These are phyloP conservation scores for Myotis myotis DNA, from an alignment of 2,797 vertebrate genomes.

Conservation along the genomic window DNA sequence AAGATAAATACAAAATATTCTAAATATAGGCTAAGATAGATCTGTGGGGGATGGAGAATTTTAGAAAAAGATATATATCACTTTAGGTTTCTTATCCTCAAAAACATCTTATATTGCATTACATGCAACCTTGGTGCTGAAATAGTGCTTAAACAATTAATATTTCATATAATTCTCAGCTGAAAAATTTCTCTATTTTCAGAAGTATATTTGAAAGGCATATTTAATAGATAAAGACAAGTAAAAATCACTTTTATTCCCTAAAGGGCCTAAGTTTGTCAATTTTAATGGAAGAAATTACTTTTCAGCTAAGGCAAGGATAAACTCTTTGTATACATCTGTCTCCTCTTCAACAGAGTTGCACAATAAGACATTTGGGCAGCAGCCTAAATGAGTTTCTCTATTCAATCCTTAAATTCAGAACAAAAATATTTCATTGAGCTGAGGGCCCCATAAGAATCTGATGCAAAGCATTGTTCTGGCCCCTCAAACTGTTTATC, in stretches of 20 bases:
- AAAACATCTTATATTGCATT: conserved; percentile 57
- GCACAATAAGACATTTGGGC: conserved; percentile 83
- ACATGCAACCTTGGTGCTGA: conserved; percentile 66
- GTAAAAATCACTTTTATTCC: conserved; percentile 80
- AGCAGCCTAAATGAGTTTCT: conserved; percentile 81
- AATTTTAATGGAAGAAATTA: conserved; percentile 84
- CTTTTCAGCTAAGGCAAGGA: conserved; percentile 85
- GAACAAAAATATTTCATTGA: conserved; percentile 85
- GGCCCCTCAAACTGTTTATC: conserved; percentile 74
- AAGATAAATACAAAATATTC: conserved; percentile 39
- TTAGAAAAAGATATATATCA: conserved; percentile 22
- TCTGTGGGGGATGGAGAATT: neutral
- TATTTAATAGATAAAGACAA: conserved; percentile 77
- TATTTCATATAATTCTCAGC: conserved; percentile 68
- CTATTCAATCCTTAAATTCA: conserved; percentile 80
- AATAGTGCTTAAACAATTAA: conserved; percentile 81
- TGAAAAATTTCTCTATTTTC: conserved; percentile 56
- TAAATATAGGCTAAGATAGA: conserved; percentile 1
- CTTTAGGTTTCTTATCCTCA: conserved; percentile 64
- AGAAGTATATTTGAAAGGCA: conserved; percentile 63
- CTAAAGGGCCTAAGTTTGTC: conserved; percentile 82
- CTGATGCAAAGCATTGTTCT: conserved; percentile 78
- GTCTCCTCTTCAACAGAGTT: conserved; percentile 79
- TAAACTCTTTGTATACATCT: conserved; percentile 83
- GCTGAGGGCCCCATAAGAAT: conserved; percentile 78